Evolutionary conservation across 2,888 invertebrate species (phyloP).

Genomic region (Thecocarcelia acutangulata): DNA sequence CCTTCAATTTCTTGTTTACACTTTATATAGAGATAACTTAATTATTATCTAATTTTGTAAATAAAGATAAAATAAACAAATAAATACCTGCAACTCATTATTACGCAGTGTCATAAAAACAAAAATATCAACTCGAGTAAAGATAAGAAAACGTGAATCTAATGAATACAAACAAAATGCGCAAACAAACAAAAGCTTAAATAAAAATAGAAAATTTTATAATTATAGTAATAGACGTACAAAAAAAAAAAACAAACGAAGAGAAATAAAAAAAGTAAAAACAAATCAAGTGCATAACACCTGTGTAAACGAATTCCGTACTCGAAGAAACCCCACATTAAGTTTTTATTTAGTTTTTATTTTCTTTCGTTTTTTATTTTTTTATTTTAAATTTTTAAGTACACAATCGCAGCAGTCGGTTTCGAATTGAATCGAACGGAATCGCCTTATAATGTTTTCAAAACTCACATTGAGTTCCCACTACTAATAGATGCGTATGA

Average conservation of each 20-base stretch:
- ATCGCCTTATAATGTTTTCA: constrained; percentile 36
- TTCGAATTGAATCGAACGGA: constrained; percentile 32
- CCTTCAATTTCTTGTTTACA: too few relatives aligned
- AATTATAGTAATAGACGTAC: constrained; percentile 30
- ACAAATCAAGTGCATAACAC: constrained; percentile 68
- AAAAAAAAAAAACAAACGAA: constrained; percentile 20
- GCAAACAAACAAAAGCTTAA: constrained; percentile 2
- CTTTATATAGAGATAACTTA: neutral
- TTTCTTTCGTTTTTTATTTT: constrained; percentile 1
- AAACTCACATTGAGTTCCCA: constrained; percentile 38
- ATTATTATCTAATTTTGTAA: constrained; percentile 20
- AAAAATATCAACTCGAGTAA: neutral
- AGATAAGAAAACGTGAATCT: constrained; percentile 46
- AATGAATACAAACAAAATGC: constrained; percentile 14
- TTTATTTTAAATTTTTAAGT: constrained; percentile 30
- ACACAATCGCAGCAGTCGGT: constrained; percentile 16
- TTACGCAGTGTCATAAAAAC: constrained; percentile 22
- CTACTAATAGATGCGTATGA: constrained; percentile 60
- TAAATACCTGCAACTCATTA: constrained; percentile 18
- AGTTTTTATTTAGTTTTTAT: neutral
- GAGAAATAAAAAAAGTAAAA: constrained; percentile 5
- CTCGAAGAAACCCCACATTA: constrained; percentile 20
- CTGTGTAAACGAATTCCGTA: constrained; percentile 63
- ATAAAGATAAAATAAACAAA: constrained; percentile 2
- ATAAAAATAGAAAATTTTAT: constrained; percentile 6